phyloP scores from a whole-genome alignment of 2,888 invertebrate species.

The Cataglyphis rosenhaueri region DNA sequence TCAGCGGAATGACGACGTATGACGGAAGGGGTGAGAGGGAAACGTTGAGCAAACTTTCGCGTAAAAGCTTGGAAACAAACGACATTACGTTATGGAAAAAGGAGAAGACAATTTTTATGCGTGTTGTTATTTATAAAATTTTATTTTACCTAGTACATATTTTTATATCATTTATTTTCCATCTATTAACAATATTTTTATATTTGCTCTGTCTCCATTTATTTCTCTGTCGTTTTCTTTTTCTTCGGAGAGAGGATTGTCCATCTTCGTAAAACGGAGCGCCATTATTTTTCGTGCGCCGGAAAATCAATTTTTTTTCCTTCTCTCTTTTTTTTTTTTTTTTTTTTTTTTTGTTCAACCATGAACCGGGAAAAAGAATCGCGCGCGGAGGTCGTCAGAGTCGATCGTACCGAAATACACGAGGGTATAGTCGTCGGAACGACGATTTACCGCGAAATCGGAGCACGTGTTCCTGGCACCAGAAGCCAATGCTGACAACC shows the following conservation, averaged over 20 bases:
- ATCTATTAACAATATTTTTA: neutral
- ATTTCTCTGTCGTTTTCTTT: conserved; percentile 19
- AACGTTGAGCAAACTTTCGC: conserved; percentile 39
- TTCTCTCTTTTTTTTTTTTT: conserved; percentile 1
- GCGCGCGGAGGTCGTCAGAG: conserved; percentile 48
- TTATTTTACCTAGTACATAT: neutral
- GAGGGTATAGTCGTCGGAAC: conserved; percentile 60
- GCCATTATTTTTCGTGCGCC: conserved; percentile 54
- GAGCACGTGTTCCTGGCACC: conserved; percentile 83
- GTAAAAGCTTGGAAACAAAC: conserved; percentile 8
- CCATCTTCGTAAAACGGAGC: conserved; percentile 47
- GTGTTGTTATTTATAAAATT: neutral
- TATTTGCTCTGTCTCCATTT: conserved; percentile 14
- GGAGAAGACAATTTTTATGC: neutral
- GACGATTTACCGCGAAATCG: conserved; percentile 82
- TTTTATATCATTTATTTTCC: neutral
- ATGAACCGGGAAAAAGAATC: conserved; percentile 33
- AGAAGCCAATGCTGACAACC: conserved; percentile 79
- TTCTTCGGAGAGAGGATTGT: neutral
- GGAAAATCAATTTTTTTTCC: conserved; percentile 31
- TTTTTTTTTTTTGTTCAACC: conserved; percentile 25
- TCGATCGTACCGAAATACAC: conserved; percentile 55
- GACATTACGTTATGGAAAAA: neutral
- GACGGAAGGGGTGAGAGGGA: conserved; percentile 51
- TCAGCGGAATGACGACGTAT: conserved; percentile 25